A percentile compares a stretch with the other conserved stretches of the same genome.
These are phyloP conservation scores for Limnephilus lunatus DNA, from an alignment of 2,888 invertebrate genomes.

Conservation along the genomic window DNA sequence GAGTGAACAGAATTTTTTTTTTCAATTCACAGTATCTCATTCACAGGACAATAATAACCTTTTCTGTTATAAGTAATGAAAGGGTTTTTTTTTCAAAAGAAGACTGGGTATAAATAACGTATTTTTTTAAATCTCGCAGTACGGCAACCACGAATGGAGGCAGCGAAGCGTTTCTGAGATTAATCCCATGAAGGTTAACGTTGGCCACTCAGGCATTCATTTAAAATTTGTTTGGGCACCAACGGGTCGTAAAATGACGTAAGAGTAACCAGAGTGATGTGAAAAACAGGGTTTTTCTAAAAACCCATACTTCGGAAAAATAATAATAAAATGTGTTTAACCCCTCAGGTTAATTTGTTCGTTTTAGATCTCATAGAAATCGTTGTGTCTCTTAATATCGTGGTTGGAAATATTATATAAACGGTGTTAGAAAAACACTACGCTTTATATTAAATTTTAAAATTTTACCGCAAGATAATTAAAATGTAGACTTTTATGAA, in stretches of 20 bases:
- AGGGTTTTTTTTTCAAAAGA: background rate
- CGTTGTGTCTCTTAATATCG: too few species aligned
- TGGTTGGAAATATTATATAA: too few species aligned
- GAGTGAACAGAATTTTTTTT: background rate
- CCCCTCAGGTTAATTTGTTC: too few species aligned
- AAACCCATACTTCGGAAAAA: background rate
- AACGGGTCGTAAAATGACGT: background rate
- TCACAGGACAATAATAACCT: background rate
- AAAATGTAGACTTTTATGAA: too few species aligned
- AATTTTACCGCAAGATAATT: too few species aligned
- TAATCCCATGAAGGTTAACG: background rate
- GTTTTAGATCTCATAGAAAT: too few species aligned
- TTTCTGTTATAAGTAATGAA: background rate
- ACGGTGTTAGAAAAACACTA: too few species aligned
- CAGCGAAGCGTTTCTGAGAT: conserved; percentile 9
- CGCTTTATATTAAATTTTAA: too few species aligned
- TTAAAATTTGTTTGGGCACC: background rate
- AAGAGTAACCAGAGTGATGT: background rate
- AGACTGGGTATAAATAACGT: background rate
- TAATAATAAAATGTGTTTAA: too few species aligned
- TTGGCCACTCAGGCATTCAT: background rate
- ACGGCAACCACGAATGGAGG: background rate
- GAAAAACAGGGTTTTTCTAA: background rate
- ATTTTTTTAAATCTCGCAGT: background rate
- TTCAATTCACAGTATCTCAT: background rate